Evolutionary conservation across 2,888 invertebrate species (phyloP).

Genomic region (Erannis defoliaria): DNA sequence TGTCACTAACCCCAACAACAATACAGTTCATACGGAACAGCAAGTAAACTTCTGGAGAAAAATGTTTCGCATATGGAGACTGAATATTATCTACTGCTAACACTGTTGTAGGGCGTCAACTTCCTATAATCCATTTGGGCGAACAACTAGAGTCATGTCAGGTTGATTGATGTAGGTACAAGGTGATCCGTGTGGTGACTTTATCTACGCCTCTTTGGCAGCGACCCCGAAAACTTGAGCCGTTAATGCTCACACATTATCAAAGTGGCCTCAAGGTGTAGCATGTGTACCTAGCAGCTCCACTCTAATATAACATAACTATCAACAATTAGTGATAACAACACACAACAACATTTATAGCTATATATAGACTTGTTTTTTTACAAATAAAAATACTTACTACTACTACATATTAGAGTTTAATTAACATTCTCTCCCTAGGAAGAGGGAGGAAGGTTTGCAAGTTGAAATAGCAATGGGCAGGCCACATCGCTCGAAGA

Average conservation of each 20-base stretch:
- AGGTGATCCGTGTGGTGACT: conserved; percentile 73
- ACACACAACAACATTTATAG: no score
- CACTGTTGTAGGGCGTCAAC: conserved; percentile 62
- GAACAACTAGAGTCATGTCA: conserved; percentile 83
- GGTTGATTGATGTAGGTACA: conserved; percentile 81
- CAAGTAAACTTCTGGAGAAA: neutral
- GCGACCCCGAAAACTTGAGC: conserved; percentile 65
- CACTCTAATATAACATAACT: no score
- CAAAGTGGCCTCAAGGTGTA: conserved; percentile 38
- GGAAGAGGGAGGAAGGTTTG: no score
- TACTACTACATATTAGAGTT: no score
- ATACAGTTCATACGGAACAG: no score
- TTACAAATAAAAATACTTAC: no score
- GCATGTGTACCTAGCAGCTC: neutral
- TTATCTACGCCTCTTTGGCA: conserved; percentile 75
- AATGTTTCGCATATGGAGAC: neutral
- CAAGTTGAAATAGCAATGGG: no score
- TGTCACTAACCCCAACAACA: no score
- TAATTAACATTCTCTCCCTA: no score
- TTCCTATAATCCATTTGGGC: conserved; percentile 85
- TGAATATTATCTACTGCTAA: conserved; percentile 34
- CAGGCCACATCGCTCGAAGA: no score
- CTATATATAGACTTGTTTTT: no score
- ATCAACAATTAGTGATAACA: no score
- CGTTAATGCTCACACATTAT: conserved; percentile 63